Percentiles rank a stretch among this genome's conserved stretches.
Evolutionary conservation across 2,113 vertebrate genomes (phyloP).

Genomic region (Epinephelus cyanopodus): DNA sequence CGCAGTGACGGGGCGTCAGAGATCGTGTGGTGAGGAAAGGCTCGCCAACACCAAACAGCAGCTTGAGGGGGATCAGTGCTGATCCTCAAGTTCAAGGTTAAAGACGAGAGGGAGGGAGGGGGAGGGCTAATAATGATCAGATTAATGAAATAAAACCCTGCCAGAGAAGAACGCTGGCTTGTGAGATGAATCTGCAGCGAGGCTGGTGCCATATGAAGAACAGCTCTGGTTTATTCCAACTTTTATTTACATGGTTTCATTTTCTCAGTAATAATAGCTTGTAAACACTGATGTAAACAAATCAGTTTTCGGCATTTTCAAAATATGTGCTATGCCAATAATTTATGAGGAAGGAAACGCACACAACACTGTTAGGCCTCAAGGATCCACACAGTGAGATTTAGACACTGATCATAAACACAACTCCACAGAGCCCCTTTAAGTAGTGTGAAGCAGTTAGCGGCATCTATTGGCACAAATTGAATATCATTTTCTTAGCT

Average conservation of each 20-base stretch:
- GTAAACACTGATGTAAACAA: not conserved
- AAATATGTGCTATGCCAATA: not conserved
- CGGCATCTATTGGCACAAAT: too few species aligned
- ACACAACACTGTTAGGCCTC: not conserved
- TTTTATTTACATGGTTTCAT: not conserved
- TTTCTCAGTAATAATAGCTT: too few species aligned
- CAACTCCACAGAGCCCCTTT: not conserved
- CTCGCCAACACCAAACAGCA: slow-evolving; percentile 31
- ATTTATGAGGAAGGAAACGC: not conserved
- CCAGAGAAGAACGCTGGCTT: not conserved
- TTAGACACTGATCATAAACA: not conserved
- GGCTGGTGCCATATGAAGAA: not conserved
- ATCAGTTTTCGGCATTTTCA: too few species aligned
- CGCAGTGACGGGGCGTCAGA: not conserved
- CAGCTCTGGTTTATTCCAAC: not conserved
- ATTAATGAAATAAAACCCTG: not conserved
- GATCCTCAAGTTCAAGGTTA: slow-evolving; percentile 59
- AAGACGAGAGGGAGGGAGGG: not conserved
- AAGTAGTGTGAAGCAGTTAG: too few species aligned
- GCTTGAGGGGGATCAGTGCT: slow-evolving; percentile 43
- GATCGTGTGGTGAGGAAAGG: slow-evolving; percentile 10
- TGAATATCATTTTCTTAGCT: too few species aligned
- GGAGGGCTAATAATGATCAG: not conserved
- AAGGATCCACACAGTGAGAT: not conserved
- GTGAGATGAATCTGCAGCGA: not conserved